phyloP scores from a whole-genome alignment of 2,797 vertebrate species.

The Eidolon dupreanum region DNA sequence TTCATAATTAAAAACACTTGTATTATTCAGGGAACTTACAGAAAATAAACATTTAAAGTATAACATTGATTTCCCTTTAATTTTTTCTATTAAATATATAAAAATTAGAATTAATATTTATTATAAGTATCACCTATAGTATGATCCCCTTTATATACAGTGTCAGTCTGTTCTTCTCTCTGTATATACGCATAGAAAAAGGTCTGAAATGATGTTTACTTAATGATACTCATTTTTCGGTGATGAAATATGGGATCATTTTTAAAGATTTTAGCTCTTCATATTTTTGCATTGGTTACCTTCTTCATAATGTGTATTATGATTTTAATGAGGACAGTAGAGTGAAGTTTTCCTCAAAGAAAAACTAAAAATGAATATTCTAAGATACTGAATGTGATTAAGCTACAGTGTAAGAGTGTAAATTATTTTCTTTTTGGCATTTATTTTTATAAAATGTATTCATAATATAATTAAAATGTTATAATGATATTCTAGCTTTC shows the following conservation, averaged over 20 bases:
- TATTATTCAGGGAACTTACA: background rate
- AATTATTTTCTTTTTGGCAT: background rate
- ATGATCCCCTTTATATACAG: background rate
- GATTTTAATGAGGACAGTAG: background rate
- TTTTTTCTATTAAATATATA: constrained; percentile 25
- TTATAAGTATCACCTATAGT: background rate
- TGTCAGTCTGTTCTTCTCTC: background rate
- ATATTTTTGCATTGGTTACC: background rate
- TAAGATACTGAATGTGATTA: constrained; percentile 15
- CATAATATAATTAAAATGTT: constrained; percentile 22
- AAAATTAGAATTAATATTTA: constrained; percentile 31
- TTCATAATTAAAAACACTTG: background rate
- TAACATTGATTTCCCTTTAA: constrained; percentile 12
- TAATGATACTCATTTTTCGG: constrained; percentile 9
- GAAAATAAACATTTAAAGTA: constrained; percentile 25
- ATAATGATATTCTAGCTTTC: background rate
- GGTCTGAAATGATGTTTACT: constrained; percentile 35
- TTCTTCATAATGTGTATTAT: background rate
- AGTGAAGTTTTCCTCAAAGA: background rate
- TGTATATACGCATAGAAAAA: background rate
- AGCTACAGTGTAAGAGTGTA: background rate
- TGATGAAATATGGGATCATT: background rate
- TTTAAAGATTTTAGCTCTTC: background rate
- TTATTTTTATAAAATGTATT: constrained; percentile 24
- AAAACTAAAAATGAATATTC: background rate